Evolutionary conservation across 1,140 invertebrate genomes (phyloP).

Genomic region (Oppia nitens): DNA sequence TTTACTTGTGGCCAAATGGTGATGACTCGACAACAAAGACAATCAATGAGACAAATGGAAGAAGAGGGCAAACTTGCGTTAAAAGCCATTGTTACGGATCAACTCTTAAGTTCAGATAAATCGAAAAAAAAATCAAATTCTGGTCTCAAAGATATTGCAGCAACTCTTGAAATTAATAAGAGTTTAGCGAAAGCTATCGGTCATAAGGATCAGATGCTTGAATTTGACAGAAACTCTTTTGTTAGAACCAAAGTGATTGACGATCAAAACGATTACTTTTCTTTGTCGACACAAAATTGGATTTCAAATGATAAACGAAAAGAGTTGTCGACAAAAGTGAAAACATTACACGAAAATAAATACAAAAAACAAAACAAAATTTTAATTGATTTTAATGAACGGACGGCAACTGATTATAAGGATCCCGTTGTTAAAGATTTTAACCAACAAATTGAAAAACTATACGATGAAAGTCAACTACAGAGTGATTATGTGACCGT

Average conservation of each 20-base stretch:
- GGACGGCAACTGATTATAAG: slow-evolving; percentile 23
- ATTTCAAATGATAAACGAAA: slow-evolving; percentile 48
- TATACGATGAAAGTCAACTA: slow-evolving; percentile 14
- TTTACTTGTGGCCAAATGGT: slow-evolving; percentile 73
- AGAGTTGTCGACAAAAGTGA: slow-evolving; percentile 51
- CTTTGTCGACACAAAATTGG: slow-evolving; percentile 57
- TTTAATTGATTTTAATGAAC: slow-evolving; percentile 66
- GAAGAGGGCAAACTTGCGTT: slow-evolving; percentile 1
- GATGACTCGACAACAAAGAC: slow-evolving; percentile 20
- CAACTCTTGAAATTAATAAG: not conserved
- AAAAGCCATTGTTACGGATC: not conserved
- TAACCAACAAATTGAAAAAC: slow-evolving; percentile 21
- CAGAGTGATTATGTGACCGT: slow-evolving; percentile 9
- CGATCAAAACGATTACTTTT: slow-evolving; percentile 86
- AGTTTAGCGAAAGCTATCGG: slow-evolving; percentile 46
- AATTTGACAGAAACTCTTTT: slow-evolving; percentile 66
- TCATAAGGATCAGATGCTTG: slow-evolving; percentile 62
- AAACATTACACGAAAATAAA: slow-evolving; percentile 46
- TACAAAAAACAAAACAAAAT: slow-evolving; percentile 43
- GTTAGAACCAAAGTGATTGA: slow-evolving; percentile 76
- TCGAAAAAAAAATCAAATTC: not conserved
- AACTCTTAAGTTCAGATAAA: not conserved
- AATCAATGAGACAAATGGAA: slow-evolving; percentile 4
- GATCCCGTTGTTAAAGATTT: slow-evolving; percentile 30
- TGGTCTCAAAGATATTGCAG: slow-evolving; percentile 13